Conservation (phyloP, 1,140 invertebrate species). For the Rhyacophila brunnea region DNA sequence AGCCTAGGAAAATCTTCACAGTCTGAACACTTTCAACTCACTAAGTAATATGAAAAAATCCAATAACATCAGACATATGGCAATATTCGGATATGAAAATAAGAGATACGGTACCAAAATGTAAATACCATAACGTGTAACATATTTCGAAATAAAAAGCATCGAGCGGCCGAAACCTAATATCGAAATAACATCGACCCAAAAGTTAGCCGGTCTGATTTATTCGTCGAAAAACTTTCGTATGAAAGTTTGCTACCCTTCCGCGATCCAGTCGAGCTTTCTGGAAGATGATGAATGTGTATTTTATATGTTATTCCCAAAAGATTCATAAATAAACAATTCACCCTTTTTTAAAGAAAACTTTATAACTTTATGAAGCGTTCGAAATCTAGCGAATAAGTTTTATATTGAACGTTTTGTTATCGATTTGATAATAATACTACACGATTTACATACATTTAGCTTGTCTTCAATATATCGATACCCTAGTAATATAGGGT, state of each 20-base stretch:
- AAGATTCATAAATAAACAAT: conserved; percentile 37
- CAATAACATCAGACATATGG: too few relatives aligned
- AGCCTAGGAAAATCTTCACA: too few relatives aligned
- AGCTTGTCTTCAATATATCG: too few relatives aligned
- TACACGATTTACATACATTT: neutral
- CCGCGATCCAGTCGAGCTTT: conserved; percentile 5
- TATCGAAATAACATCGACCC: conserved; percentile 35
- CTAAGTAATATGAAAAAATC: too few relatives aligned
- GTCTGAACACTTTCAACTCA: too few relatives aligned
- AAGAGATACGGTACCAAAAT: neutral
- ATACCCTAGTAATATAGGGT: too few relatives aligned
- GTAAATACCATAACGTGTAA: neutral
- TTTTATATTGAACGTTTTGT: too few relatives aligned
- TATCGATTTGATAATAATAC: too few relatives aligned
- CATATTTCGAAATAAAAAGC: conserved; percentile 14
- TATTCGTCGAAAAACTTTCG: conserved; percentile 31
- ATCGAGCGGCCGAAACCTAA: conserved; percentile 28
- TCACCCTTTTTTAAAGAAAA: conserved; percentile 20
- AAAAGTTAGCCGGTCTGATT: conserved; percentile 32
- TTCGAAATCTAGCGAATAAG: too few relatives aligned
- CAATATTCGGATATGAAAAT: too few relatives aligned
- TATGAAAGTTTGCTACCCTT: conserved; percentile 19
- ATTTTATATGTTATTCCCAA: conserved; percentile 34
- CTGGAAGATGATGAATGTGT: conserved; percentile 32
- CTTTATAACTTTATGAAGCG: neutral